Evolutionary conservation across 1,140 invertebrate genomes (phyloP).

Genomic region (Acyrthosiphon pisum): DNA sequence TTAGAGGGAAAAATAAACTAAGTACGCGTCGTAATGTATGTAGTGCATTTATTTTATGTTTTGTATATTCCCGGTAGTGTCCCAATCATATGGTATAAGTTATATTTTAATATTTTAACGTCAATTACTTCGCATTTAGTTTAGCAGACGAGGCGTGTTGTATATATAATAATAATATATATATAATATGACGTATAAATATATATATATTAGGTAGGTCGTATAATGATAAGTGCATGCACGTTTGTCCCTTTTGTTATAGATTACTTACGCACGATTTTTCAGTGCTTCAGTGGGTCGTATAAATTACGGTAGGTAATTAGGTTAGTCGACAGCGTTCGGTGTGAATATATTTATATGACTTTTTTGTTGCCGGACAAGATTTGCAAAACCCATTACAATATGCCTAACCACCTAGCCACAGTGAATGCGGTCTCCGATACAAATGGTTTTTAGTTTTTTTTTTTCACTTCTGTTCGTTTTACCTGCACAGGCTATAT

Average conservation of each 20-base stretch:
- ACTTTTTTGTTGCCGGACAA: not conserved
- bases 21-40: no score
- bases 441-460: not conserved
- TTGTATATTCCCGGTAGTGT: not conserved
- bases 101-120: not conserved
- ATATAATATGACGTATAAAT: not conserved
- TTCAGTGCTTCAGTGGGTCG: not conserved
- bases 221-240: not conserved
- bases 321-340: not conserved
- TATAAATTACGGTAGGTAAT: conserved; percentile 1
- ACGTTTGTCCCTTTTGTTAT: not conserved
- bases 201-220: no score
- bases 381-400: not conserved
- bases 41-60: no score
- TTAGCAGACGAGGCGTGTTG: not conserved
- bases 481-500: not conserved
- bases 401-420: not conserved
- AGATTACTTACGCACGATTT: not conserved
- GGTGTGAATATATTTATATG: not conserved
- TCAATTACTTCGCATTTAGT: not conserved
- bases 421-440: not conserved
- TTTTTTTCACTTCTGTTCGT: not conserved
- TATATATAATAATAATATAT: not conserved
- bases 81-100: not conserved
- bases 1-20: not conserved